Conservation (phyloP, 1,140 invertebrate genomes). For the Eriocheir sinensis region DNA sequence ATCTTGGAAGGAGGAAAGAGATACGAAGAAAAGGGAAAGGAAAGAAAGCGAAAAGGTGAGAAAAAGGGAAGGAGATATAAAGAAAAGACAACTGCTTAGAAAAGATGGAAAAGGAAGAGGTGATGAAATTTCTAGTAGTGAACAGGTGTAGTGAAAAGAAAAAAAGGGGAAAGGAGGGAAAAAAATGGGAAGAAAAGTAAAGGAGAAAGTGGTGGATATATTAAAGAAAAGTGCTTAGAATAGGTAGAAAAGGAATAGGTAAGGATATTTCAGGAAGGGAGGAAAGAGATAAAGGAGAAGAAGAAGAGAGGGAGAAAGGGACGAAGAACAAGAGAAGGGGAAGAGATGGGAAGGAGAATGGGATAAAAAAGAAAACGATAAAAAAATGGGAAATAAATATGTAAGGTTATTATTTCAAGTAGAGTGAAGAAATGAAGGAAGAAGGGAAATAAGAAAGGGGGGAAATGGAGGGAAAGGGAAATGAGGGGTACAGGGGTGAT, state of each 20-base stretch:
- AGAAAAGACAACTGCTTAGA: background rate
- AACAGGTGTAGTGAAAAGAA: background rate
- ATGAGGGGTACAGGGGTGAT: too few relatives aligned
- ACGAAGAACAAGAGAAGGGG: background rate
- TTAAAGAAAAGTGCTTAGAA: background rate
- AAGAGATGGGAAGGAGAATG: constrained; percentile 9
- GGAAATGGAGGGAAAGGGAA: too few relatives aligned
- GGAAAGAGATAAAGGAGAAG: too few relatives aligned
- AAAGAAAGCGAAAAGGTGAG: too few relatives aligned
- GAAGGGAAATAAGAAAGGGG: too few relatives aligned
- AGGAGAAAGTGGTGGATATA: background rate
- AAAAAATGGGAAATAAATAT: background rate
- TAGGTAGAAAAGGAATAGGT: background rate
- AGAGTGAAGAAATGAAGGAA: too few relatives aligned
- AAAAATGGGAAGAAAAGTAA: background rate
- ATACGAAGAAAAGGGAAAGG: too few relatives aligned
- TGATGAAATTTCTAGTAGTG: background rate
- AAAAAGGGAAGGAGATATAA: background rate
- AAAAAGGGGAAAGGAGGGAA: constrained; percentile 7
- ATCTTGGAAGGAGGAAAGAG: too few relatives aligned
- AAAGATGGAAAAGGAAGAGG: background rate
- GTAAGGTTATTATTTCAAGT: too few relatives aligned
- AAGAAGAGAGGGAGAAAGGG: too few relatives aligned
- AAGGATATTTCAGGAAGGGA: background rate
- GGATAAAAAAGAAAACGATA: background rate